Base-by-base conservation (phyloP, 2,113 vertebrate species). In the Oceanites oceanicus region DNA sequence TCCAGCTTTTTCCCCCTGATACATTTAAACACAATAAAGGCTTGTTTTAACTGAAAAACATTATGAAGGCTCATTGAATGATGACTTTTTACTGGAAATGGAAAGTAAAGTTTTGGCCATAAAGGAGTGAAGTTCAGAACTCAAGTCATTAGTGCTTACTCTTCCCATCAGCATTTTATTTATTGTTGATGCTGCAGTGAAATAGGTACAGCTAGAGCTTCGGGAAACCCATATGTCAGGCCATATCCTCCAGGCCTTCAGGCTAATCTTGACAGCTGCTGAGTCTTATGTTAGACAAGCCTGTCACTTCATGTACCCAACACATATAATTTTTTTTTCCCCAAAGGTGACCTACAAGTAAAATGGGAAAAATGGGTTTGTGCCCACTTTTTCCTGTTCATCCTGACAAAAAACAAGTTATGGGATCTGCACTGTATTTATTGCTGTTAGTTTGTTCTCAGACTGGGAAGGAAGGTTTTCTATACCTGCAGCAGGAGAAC, bases 241-340 rank as follows among this genome's bases (percentile, higher is more conserved):
- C 73, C 79, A 72, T 67, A 82, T 68, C 76, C 94, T 92, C 66
- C 80, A 93, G 70, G 73, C 91, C 95, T 92, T 38, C 68, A 30
- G 96, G 95, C 94, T 91, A 53, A 72, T 84, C 76, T 68, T 94
- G 36, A 36, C 96, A 97, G 94, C 88, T 96, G 92, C 83, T 89
- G 80, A 73, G 47, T 90, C 91, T 94, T 96, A 95, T 75, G 86
- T 94, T 75, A 87, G 92, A 92, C 86, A 96, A 87, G 61, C 13
- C 86, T 94, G 83, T 85, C 76, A 92, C 78, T 96, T 80, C 9
- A 15, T 53, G 42, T 73, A 89, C 65, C 52, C 76, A 77, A 53
- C 52, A 84, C 4, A 45, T 56, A 55, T 4, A 13, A 4, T 44
- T 38, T 56, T 18, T 18, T 61, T 47, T 9, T 2, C 34, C 44